Conservation (phyloP, 2,888 invertebrate species). For the Lydus trimaculatus region DNA sequence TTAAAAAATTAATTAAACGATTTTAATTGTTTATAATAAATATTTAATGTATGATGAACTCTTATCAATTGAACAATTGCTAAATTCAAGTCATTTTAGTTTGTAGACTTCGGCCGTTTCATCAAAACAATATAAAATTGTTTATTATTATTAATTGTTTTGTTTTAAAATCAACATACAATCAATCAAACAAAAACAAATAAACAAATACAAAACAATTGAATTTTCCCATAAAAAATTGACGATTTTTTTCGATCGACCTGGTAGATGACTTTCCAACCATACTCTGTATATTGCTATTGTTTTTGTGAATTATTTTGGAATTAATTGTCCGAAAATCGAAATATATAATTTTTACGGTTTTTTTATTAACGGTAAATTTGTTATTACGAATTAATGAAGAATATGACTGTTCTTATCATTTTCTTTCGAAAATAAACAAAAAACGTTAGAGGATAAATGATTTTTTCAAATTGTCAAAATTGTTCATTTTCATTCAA, state of each 20-base stretch:
- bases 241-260: neutral
- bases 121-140: conserved; percentile 13
- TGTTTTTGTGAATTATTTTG: neutral
- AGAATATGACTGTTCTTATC: neutral
- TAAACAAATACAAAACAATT: neutral
- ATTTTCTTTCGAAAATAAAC: neutral
- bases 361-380: neutral
- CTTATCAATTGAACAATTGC: conserved; percentile 7
- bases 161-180: neutral
- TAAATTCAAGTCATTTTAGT: conserved; percentile 14
- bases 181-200: neutral
- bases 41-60: conserved; percentile 2
- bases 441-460: too few relatives aligned
- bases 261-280: neutral
- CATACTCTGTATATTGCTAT: neutral
- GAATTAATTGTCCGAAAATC: neutral
- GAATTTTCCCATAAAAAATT: too few relatives aligned
- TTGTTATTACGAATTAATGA: neutral
- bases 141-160: neutral
- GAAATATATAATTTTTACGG: neutral
- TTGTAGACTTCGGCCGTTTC: conserved; percentile 11
- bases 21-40: conserved; percentile 2
- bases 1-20: neutral
- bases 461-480: too few relatives aligned
- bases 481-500: neutral